Evolutionary conservation across 2,113 vertebrate species (phyloP), one percentile per base, ranked within the genome.

Genomic region (Dasyprocta punctata): DNA sequence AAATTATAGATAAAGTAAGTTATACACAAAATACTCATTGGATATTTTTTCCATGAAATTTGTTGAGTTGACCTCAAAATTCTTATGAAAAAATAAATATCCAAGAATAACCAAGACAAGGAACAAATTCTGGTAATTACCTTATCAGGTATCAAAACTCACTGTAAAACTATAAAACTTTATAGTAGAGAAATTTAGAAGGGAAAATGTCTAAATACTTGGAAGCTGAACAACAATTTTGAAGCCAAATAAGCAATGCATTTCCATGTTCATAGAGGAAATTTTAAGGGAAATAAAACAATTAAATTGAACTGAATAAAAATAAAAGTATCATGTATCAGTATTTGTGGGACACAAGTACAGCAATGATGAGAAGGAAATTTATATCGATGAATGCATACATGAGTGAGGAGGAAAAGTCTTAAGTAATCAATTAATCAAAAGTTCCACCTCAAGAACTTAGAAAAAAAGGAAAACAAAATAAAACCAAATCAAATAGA

Each of bases 1-100:
- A 89, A 92, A 49, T 73, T 80, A 58, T 63, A 73, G 80, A 71
- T 92, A 36, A 84, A 88, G 91, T 78, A 4, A 89, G 41, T 89
- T 96, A 8, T 26, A 85, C n/a, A 49, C 0, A 92, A 92, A 89
- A 83, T 93, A 54, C 12, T 2, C 61, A 52, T 54, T 89, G 56
- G 22, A 14, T 65, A 14, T 26, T 87, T 63, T 77, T 84, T 24
- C 24, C 2, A 56, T 83, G 20, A 84, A 94, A 69, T 92, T 60
- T 85, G 58, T n/a, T 71, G 69, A 93, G 17, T 60, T 71, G 41
- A 69, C 49, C 52, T 44, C 52, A 81, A 73, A 86, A 77, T 54
- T 75, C 36, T 49, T n/a, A 44, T 24, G 41, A 61, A 88, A 86
- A 41, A 94, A 9, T 33, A 49, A 97, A 85, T 47, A 67, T 54